These are phyloP conservation scores for cat (Felis catus) DNA, from an alignment of 2,113 vertebrate genomes.

Conservation along the genomic window F.catus_Fca126_mat1.0 CM031413.1:2957501-2958000, in stretches of 20 bases:
- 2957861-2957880: neutral
- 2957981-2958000: neutral
- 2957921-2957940: neutral
- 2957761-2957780: neutral
- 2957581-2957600: neutral
- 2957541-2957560: neutral
- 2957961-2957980: neutral
- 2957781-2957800: neutral
- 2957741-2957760: neutral
- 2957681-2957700: neutral
- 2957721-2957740: neutral
- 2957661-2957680: neutral
- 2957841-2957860: neutral
- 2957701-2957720: neutral
- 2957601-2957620: neutral
- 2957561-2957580: neutral
- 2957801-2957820: neutral
- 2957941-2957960: neutral
- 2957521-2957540: neutral
- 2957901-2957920: neutral
- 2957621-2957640: neutral
- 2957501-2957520: neutral
- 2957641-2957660: neutral
- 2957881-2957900: neutral
- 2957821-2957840: neutral